phyloP scores from a whole-genome alignment of 2,113 vertebrate species.

The Myiagra hebetior region DNA sequence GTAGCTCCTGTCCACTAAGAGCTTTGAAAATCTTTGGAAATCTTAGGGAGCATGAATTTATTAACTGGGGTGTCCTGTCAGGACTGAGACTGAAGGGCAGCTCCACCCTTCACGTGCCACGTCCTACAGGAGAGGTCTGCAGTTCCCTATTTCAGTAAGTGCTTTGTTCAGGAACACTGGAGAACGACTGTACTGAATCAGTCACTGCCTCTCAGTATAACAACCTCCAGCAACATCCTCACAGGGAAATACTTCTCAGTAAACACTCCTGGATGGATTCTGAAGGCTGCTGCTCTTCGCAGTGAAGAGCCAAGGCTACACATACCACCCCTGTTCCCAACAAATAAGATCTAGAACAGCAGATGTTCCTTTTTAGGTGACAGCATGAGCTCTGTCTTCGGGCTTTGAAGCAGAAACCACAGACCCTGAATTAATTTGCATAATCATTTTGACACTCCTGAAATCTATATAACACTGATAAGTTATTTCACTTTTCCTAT shows the following conservation, averaged over 20 bases:
- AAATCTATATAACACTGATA: neutral
- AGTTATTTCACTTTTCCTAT: neutral
- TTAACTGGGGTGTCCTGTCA: neutral
- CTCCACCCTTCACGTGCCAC: neutral
- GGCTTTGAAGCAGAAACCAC: neutral
- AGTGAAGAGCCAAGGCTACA: neutral
- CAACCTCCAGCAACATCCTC: neutral
- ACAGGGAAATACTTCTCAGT: neutral
- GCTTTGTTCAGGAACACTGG: accelerated
- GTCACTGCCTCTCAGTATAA: neutral
- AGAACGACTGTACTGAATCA: neutral
- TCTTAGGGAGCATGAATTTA: neutral
- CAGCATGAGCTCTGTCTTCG: neutral
- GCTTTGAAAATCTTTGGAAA: neutral
- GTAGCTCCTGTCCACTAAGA: neutral
- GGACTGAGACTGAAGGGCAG: neutral
- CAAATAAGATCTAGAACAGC: neutral
- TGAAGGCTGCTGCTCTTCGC: neutral
- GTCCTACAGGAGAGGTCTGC: neutral
- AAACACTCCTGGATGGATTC: neutral
- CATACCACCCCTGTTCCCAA: neutral
- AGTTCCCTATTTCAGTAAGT: neutral
- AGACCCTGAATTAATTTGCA: neutral
- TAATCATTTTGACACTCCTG: neutral
- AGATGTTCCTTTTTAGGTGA: neutral